Conservation (phyloP, 2,888 invertebrate genomes). For the Drosophila fungiperda region DNA sequence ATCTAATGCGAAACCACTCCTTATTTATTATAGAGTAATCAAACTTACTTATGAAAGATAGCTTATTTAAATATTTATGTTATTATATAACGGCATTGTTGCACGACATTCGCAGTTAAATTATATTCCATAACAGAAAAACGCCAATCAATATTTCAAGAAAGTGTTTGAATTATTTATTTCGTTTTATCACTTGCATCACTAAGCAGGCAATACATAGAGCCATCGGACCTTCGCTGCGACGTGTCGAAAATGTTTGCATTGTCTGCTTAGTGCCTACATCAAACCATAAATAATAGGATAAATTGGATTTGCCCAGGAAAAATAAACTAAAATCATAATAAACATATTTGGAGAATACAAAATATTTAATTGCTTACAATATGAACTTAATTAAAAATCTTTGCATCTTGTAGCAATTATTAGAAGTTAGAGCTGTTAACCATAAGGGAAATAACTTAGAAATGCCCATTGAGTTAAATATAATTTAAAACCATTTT, state of each 20-base stretch:
- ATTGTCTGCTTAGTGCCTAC: no score
- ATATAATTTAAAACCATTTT: neutral
- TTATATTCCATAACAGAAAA: conserved; percentile 2
- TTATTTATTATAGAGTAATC: conserved; percentile 47
- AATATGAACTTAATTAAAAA: conserved; percentile 7
- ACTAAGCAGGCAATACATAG: no score
- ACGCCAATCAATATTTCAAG: neutral
- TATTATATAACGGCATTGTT: conserved; percentile 2
- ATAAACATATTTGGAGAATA: neutral
- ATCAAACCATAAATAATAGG: neutral
- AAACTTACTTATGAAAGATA: neutral
- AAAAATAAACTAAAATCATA: neutral
- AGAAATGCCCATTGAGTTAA: neutral
- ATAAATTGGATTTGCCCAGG: neutral
- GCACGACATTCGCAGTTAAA: neutral
- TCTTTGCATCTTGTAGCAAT: neutral
- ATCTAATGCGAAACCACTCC: conserved; percentile 12
- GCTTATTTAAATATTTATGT: conserved; percentile 10
- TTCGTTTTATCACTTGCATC: neutral
- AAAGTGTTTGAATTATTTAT: neutral
- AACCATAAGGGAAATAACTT: neutral
- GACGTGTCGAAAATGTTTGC: no score
- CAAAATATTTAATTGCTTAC: conserved; percentile 8
- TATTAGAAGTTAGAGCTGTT: neutral
- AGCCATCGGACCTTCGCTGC: no score